Evolutionary conservation across 2,113 vertebrate genomes (phyloP).

Genomic region (Arizona elegans): DNA sequence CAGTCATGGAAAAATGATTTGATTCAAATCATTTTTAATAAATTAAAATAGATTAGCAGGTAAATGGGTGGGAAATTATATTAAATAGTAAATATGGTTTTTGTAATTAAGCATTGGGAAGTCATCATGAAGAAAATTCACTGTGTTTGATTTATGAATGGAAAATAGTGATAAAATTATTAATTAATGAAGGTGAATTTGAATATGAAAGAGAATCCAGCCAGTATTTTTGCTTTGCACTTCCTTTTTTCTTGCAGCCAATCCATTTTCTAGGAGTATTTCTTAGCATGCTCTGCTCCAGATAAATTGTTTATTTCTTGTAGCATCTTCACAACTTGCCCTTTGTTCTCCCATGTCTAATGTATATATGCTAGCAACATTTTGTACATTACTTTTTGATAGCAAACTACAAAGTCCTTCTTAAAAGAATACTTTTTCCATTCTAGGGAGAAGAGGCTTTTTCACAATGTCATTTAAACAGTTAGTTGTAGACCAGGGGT

Average conservation of each 20-base stretch:
- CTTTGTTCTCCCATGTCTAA: background rate
- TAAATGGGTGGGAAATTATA: background rate
- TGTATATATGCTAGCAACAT: background rate
- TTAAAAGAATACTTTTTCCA: background rate
- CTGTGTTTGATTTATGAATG: background rate
- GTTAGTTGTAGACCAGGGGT: background rate
- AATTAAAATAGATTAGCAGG: background rate
- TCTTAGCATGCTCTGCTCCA: background rate
- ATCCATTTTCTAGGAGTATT: background rate
- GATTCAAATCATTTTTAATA: background rate
- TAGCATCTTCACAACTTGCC: background rate
- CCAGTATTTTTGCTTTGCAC: background rate
- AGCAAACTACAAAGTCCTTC: background rate
- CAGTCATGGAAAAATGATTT: background rate
- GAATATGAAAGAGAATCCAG: background rate
- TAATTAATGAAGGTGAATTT: background rate
- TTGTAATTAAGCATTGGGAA: background rate
- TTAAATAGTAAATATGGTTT: background rate
- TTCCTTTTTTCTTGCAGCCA: background rate
- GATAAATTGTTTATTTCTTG: background rate
- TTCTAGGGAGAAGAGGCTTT: background rate
- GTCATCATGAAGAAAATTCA: background rate
- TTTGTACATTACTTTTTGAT: background rate
- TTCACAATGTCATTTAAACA: background rate
- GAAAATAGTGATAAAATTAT: background rate